Percentiles rank a stretch among this genome's conserved stretches.
phyloP scores from a whole-genome alignment of 2,797 vertebrate genomes.

The Chaenodraco wilsoni region DNA sequence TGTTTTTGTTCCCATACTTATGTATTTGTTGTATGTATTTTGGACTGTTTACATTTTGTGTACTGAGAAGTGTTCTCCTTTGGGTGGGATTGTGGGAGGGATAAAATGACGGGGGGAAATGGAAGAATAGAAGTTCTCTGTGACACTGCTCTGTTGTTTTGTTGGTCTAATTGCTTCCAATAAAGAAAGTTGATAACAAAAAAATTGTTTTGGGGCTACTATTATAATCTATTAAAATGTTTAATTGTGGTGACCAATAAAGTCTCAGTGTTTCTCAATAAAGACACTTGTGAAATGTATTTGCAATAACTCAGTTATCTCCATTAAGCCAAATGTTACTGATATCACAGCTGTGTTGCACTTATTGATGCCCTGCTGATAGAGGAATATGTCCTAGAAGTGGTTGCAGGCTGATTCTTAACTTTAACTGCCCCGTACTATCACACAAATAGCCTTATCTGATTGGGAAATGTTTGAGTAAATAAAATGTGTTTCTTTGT shows the following conservation, averaged over 20 bases:
- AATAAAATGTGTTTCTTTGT: neutral
- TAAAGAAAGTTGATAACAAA: no score
- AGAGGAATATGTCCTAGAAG: slow-evolving; percentile 8
- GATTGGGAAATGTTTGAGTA: slow-evolving; percentile 20
- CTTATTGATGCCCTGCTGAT: neutral
- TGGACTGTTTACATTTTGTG: no score
- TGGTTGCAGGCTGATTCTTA: neutral
- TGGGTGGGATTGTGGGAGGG: no score
- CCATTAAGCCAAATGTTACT: neutral
- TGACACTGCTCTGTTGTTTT: no score
- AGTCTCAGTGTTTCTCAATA: slow-evolving; percentile 32
- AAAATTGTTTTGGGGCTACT: neutral
- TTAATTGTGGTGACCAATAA: slow-evolving; percentile 36
- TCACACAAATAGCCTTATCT: slow-evolving; percentile 9
- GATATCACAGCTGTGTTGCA: neutral
- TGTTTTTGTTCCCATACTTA: no score
- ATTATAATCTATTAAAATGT: slow-evolving; percentile 22
- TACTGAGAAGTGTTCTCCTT: no score
- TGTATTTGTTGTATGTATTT: no score
- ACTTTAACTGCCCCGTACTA: neutral
- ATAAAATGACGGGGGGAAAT: no score
- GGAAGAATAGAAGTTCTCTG: no score
- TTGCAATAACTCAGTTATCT: slow-evolving; percentile 25
- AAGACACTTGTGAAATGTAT: slow-evolving; percentile 45
- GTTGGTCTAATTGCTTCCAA: no score